These are phyloP conservation scores for Callipepla californica DNA, from an alignment of 2,113 vertebrate species.

Conservation along the genomic window DNA sequence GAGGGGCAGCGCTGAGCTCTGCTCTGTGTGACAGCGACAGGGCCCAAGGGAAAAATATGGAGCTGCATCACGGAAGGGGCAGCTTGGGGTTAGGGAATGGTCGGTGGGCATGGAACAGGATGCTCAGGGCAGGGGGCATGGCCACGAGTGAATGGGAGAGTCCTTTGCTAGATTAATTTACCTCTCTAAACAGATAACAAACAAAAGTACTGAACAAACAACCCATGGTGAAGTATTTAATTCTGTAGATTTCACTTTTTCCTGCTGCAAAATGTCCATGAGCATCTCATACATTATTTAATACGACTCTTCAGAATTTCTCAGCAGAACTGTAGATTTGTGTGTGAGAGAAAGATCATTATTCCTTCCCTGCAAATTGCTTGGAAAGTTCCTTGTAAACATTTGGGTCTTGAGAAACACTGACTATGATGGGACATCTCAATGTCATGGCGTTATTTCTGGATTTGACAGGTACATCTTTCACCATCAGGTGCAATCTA, in stretches of 20 bases:
- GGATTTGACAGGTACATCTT: background rate
- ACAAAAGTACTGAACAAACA: background rate
- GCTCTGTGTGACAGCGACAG: background rate
- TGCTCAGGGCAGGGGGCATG: background rate
- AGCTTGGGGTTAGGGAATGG: background rate
- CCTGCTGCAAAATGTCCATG: background rate
- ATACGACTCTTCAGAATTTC: background rate
- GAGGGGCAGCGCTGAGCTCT: background rate
- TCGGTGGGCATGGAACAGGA: background rate
- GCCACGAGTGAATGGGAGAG: background rate
- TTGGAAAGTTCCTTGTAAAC: background rate
- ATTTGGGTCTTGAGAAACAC: background rate
- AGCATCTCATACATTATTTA: conserved; percentile 50
- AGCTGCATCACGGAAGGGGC: background rate
- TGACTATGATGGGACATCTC: background rate
- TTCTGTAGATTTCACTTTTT: conserved; percentile 6
- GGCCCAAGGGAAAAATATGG: background rate
- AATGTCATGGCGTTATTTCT: background rate
- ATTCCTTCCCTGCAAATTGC: background rate
- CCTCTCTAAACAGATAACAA: conserved; percentile 19
- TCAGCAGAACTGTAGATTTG: background rate
- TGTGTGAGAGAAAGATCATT: background rate
- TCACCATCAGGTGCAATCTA: background rate
- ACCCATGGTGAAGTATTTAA: background rate
- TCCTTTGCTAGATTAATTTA: background rate